Percentiles rank a stretch among this genome's conserved stretches.
These are phyloP conservation scores for Ispidina lecontei DNA, from an alignment of 2,797 vertebrate genomes.

Conservation along the genomic window DNA sequence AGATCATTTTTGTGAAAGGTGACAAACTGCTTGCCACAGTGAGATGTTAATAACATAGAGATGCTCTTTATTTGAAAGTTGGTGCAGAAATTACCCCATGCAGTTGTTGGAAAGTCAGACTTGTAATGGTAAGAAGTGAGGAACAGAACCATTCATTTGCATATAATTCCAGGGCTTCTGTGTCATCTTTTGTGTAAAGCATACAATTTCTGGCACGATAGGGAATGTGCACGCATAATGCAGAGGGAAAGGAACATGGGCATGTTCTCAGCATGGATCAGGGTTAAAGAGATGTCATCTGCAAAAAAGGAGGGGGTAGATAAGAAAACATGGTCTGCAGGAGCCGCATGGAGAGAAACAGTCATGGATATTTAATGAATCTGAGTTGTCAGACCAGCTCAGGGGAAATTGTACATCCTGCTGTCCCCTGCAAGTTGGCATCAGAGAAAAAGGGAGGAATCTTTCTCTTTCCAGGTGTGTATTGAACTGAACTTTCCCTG, in stretches of 20 bases:
- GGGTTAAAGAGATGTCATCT: conserved; percentile 4
- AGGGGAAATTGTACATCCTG: neutral
- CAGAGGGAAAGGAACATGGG: conserved; percentile 20
- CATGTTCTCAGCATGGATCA: neutral
- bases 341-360: neutral
- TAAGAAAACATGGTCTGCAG: neutral
- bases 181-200: conserved; percentile 71
- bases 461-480: neutral
- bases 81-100: conserved; percentile 62
- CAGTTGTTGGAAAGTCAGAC: conserved; percentile 61
- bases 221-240: conserved; percentile 34
- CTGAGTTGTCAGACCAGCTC: neutral
- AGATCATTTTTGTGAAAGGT: conserved; percentile 76
- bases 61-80: conserved; percentile 73
- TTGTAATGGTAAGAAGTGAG: conserved; percentile 31
- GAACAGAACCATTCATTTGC: conserved; percentile 67
- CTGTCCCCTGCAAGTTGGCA: neutral
- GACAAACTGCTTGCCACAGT: conserved; percentile 72
- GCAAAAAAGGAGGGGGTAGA: neutral
- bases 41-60: conserved; percentile 79
- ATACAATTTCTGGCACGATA: conserved; percentile 69
- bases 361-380: neutral
- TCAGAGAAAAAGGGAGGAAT: neutral
- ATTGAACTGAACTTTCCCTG: neutral
- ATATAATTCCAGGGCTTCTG: conserved; percentile 74